Conservation (phyloP, 2,888 invertebrate species). For the Drosophila emarginata region DNA sequence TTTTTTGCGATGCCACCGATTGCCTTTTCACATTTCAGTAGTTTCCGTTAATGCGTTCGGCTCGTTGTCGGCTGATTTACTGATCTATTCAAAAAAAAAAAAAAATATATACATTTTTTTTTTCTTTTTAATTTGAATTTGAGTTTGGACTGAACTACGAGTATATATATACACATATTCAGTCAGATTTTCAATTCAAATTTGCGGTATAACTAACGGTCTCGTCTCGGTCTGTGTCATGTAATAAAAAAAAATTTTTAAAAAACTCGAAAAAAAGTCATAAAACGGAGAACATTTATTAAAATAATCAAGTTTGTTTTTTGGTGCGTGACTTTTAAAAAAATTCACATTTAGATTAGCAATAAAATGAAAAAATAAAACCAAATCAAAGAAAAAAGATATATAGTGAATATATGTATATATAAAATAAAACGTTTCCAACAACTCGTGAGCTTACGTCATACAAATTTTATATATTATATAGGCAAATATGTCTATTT, state of each 20-base stretch:
- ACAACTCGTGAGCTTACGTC: constrained; percentile 75
- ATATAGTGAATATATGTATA: constrained; percentile 5
- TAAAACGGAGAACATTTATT: constrained; percentile 11
- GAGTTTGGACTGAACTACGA: not conserved
- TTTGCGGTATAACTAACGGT: not conserved
- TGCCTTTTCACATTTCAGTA: constrained; percentile 71
- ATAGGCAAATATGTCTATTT: constrained; percentile 46
- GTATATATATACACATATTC: not conserved
- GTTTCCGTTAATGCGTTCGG: constrained; percentile 76
- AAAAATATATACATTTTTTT: constrained; percentile 27
- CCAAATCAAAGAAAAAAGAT: not conserved
- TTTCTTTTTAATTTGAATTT: constrained; percentile 22
- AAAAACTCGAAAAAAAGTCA: not conserved
- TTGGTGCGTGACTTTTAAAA: not conserved
- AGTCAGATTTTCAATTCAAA: not conserved
- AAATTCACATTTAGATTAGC: not conserved
- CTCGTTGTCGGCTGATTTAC: constrained; percentile 46
- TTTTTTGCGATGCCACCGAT: constrained; percentile 55
- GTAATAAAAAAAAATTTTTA: not conserved
- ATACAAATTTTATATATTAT: constrained; percentile 48
- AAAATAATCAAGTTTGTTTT: constrained; percentile 6
- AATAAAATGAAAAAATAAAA: not conserved
- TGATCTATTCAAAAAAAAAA: constrained; percentile 20
- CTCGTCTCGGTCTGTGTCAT: not conserved
- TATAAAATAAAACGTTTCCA: constrained; percentile 32